Base-by-base conservation (phyloP, 2,113 vertebrate species). In the Triplophysa siluroides region DNA sequence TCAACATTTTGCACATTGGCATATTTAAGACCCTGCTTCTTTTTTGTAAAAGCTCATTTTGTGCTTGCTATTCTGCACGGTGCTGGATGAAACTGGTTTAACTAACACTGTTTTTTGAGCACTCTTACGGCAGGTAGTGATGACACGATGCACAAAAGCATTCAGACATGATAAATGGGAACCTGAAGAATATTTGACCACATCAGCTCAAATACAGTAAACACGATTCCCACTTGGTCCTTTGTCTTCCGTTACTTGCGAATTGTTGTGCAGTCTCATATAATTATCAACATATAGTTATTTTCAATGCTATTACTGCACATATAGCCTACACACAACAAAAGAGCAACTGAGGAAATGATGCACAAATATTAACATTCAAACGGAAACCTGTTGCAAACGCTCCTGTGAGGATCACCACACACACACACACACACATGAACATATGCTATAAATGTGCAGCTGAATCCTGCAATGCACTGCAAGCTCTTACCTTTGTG, bases 401-500 rank as follows among this genome's bases (percentile, higher is more conserved):
- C 77, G 73, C 78, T 62, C 73, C 75, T 33, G 67, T 9, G 67
- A 73, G 72, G 43, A 45, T 45, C 10, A 45, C 43, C 43, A 45
- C 10, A 12, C 41, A 43, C 41, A 43, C 64, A 47, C 26, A 29
- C 21, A 21, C 24, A 62, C 21, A 70, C 11, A 50, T 24, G 65
- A 43, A 58, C 62, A 80, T 12, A 14, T 13, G 23, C 13, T 18
- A 54, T 19, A 54, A 54, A 54, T 18, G 50, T 54, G 19, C 19
- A 58, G 23, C 43, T 33, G 38, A 67, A 72, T 82, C 60, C 19
- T 79, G 82, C 79, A 72, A 78, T 77, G 78, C 83, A 87, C 84
- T 81, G 84, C 63, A 47, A 71, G 80, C 67, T 69, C 92, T 87
- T 88, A 94, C 93, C 92, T 94, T 91, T 93, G 81, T 93, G 89